Conservation (phyloP, 2,113 vertebrate species). For the Platichthys flesus region DNA sequence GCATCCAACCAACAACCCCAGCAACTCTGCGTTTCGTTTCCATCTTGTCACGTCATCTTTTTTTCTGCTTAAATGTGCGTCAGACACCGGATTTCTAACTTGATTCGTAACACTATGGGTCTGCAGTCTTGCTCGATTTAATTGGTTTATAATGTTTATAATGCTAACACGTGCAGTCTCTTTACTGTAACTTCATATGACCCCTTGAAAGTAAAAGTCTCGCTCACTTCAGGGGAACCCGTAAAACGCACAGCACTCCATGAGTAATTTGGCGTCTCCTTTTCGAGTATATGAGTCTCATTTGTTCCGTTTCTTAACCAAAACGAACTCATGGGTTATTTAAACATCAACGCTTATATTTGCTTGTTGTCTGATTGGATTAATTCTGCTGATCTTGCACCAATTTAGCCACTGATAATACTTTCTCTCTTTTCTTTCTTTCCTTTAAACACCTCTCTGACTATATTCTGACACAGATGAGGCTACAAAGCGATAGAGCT, state of each 20-base stretch:
- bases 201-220: constrained; percentile 44
- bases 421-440: background rate
- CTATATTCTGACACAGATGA: no score
- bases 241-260: background rate
- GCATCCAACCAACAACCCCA: no score
- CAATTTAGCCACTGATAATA: background rate
- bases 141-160: background rate
- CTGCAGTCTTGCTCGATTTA: no score
- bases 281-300: no score
- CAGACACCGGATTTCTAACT: background rate
- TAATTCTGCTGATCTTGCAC: background rate
- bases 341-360: background rate
- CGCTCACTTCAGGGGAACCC: background rate
- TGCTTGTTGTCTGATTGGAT: background rate
- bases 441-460: no score
- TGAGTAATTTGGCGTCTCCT: no score
- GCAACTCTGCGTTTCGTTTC: no score
- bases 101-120: no score
- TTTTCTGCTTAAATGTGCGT: background rate
- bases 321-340: background rate
- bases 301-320: no score
- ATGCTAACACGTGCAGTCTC: background rate
- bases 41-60: background rate
- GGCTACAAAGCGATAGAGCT: background rate
- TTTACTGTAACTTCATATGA: background rate